Conservation (phyloP, 2,888 invertebrate genomes). For the Drosophila merina region DNA sequence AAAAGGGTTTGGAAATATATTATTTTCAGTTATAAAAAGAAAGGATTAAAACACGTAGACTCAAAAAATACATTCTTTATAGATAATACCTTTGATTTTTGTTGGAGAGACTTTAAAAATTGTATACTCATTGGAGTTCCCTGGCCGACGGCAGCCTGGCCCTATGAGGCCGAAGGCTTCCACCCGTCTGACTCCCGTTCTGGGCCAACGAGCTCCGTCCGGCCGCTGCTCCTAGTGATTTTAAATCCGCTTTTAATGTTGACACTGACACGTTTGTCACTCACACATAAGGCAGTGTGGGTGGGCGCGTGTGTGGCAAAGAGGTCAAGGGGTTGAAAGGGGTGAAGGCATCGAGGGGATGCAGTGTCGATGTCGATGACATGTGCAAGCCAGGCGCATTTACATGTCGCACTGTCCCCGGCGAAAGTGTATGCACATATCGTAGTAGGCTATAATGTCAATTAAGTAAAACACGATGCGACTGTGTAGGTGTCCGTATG, state of each 20-base stretch:
- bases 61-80: too few relatives aligned
- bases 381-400: slow-evolving; percentile 74
- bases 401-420: slow-evolving; percentile 66
- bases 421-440: slow-evolving; percentile 72
- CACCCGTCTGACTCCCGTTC: slow-evolving; percentile 60
- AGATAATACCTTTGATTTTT: background rate
- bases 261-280: slow-evolving; percentile 82
- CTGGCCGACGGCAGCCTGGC: slow-evolving; percentile 1
- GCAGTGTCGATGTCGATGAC: slow-evolving; percentile 47
- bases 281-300: slow-evolving; percentile 10
- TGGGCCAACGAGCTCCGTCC: slow-evolving; percentile 5
- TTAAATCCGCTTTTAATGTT: slow-evolving; percentile 83
- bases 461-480: slow-evolving; percentile 61
- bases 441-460: slow-evolving; percentile 81
- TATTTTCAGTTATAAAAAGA: too few relatives aligned
- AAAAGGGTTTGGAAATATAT: too few relatives aligned
- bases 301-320: background rate
- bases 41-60: too few relatives aligned
- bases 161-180: slow-evolving; percentile 64
- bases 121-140: background rate
- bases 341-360: background rate
- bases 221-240: slow-evolving; percentile 59
- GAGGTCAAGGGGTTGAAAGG: background rate
- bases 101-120: background rate
- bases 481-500: slow-evolving; percentile 17